phyloP scores from a whole-genome alignment of 2,888 invertebrate genomes.

The Callinectes sapidus region DNA sequence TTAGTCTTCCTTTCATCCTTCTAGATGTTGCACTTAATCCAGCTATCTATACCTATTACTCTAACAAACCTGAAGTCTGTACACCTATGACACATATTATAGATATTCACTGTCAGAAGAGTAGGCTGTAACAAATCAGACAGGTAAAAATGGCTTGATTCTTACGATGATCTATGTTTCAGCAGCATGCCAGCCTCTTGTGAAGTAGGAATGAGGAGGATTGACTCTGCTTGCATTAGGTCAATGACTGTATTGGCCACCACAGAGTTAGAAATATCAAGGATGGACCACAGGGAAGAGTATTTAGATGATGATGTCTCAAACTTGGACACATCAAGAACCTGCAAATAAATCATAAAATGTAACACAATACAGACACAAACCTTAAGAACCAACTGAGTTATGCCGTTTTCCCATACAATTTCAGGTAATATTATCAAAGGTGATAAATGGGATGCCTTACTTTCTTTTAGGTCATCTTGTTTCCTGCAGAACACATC shows the following conservation, averaged over 20 bases:
- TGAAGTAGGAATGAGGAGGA: conserved; percentile 85
- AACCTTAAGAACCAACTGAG: too few species aligned
- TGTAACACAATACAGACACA: background rate
- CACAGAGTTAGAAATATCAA: conserved; percentile 85
- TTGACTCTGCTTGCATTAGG: conserved; percentile 83
- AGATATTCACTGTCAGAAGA: background rate
- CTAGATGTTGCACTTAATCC: too few species aligned
- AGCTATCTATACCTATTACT: too few species aligned
- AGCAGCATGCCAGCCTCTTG: conserved; percentile 84
- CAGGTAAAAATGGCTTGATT: background rate
- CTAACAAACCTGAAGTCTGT: too few species aligned
- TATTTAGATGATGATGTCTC: conserved; percentile 49
- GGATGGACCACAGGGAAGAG: conserved; percentile 73
- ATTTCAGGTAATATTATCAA: too few species aligned
- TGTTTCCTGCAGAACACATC: too few species aligned
- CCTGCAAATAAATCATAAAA: conserved; percentile 45
- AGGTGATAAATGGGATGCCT: too few species aligned
- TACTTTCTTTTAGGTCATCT: too few species aligned
- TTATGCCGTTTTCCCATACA: too few species aligned
- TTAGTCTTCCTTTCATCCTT: too few species aligned
- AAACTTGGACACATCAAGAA: conserved; percentile 60
- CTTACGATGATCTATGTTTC: conserved; percentile 74
- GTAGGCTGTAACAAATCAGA: background rate
- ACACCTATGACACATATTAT: too few species aligned
- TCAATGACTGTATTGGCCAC: conserved; percentile 92